Base-by-base conservation (phyloP, 2,797 vertebrate species). In the Coregonus sp. region DNA sequence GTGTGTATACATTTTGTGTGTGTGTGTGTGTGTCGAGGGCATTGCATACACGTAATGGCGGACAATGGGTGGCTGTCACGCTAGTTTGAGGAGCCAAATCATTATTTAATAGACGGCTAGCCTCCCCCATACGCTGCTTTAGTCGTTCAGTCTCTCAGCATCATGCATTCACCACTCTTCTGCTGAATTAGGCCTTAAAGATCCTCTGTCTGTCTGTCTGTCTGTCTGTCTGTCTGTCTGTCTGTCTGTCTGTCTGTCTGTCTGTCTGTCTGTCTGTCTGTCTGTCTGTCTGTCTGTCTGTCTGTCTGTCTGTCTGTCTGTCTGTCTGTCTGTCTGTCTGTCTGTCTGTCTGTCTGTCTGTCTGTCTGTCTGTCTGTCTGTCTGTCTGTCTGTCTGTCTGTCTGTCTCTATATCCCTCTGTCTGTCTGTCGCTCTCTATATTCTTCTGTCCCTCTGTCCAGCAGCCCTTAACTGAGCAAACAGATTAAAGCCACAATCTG, bases 81-180 rank as follows among this genome's bases (percentile, higher is more conserved):
- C 83, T 92, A 92, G 91, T 92, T 93, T 93, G 88, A 86, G 90
- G 89, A 81, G 91, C 91, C 92, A 94, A 94, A 94, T 94, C 92
- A 94, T 94, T 94, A 92, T 93, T 95, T 93, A 94, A 95, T 94
- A 93, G 93, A 92, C 78, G 86, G 85, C 86, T 74, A 86, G 82
- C 89, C 89, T 84, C 86, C 87, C 87, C 81, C 81, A 85, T 89
- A 90, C 75, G 70, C 77, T 83, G 82, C 90, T 89, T 88, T 86
- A 59, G 86, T 78, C 59, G 81, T 86, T 80, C 83, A 84, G 88
- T 47, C 88, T 85, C 80, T 37, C 12, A 56, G 78, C 83, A 83
- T 77, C 86, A 31, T 84, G 84, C 82, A 91, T 87, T 91, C 90
- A 91, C 87, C 89, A 86, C 75, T 80, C 90, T 94, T 95, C 88